phyloP scores from a whole-genome alignment of 2,888 invertebrate genomes.

The Euzetes globulus region DNA sequence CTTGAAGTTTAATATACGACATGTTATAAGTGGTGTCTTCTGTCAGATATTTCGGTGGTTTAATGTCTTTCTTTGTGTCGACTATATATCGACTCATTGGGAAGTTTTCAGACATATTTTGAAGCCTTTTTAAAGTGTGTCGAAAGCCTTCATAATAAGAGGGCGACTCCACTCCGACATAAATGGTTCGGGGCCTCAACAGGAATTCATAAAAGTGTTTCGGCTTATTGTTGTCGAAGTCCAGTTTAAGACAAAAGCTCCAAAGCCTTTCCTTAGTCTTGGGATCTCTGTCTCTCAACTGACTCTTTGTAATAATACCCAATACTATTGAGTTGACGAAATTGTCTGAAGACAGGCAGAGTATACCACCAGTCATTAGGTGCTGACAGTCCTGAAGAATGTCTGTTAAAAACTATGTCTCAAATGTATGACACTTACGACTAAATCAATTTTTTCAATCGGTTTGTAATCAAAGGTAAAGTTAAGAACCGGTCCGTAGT shows the following conservation, averaged over 20 bases:
- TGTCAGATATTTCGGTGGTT: constrained; percentile 49
- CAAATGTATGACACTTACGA: background rate
- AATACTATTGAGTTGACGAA: constrained; percentile 27
- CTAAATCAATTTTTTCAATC: background rate
- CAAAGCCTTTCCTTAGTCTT: background rate
- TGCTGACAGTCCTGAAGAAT: background rate
- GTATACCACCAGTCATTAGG: constrained; percentile 27
- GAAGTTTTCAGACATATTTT: constrained; percentile 54
- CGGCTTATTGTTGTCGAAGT: background rate
- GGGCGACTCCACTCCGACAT: constrained; percentile 64
- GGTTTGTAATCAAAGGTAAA: background rate
- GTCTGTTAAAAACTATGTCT: no score
- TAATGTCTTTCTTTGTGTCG: constrained; percentile 47
- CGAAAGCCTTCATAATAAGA: constrained; percentile 75
- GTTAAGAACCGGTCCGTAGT: background rate
- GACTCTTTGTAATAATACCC: background rate
- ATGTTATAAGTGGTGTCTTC: constrained; percentile 33
- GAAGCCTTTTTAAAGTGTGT: constrained; percentile 63
- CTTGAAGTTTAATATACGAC: background rate
- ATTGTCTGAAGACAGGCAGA: constrained; percentile 35
- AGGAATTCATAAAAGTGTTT: background rate
- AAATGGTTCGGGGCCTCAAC: background rate
- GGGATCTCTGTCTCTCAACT: background rate
- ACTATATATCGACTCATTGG: constrained; percentile 65
- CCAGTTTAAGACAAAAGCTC: background rate